Conservation (phyloP, 2,888 invertebrate genomes). For the Litoditis marina region DNA sequence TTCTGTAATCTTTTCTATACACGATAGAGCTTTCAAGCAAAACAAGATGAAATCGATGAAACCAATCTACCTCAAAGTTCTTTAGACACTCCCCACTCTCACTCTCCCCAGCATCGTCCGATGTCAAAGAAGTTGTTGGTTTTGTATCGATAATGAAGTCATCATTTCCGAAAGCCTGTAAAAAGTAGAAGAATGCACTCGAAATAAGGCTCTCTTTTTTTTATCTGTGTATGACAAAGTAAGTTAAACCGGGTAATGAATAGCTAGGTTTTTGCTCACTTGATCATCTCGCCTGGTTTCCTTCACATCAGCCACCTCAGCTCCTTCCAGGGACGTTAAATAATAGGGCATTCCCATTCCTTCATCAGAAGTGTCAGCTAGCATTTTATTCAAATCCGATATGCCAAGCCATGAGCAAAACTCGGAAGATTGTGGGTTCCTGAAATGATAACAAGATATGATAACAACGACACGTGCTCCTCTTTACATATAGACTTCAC, state of each 20-base stretch:
- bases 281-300: slow-evolving; percentile 23
- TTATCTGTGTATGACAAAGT: background rate
- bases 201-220: background rate
- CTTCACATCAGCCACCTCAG: background rate
- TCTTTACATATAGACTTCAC: background rate
- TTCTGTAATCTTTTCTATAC: too few relatives aligned
- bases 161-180: slow-evolving; percentile 32
- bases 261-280: slow-evolving; percentile 2
- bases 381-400: slow-evolving; percentile 48
- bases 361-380: slow-evolving; percentile 26
- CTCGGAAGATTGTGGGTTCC: slow-evolving; percentile 54
- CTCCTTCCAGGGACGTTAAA: slow-evolving; percentile 11
- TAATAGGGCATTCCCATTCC: slow-evolving; percentile 33
- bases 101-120: too few relatives aligned
- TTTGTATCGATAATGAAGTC: slow-evolving; percentile 40
- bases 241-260: background rate
- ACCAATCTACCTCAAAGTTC: too few relatives aligned
- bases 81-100: too few relatives aligned
- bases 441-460: slow-evolving; percentile 2
- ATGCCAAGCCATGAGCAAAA: slow-evolving; percentile 56
- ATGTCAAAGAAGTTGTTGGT: too few relatives aligned
- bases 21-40: too few relatives aligned
- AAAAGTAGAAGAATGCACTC: background rate
- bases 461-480: background rate
- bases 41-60: too few relatives aligned